Conservation (phyloP, 2,888 invertebrate species). For the Junonia oenone region DNA sequence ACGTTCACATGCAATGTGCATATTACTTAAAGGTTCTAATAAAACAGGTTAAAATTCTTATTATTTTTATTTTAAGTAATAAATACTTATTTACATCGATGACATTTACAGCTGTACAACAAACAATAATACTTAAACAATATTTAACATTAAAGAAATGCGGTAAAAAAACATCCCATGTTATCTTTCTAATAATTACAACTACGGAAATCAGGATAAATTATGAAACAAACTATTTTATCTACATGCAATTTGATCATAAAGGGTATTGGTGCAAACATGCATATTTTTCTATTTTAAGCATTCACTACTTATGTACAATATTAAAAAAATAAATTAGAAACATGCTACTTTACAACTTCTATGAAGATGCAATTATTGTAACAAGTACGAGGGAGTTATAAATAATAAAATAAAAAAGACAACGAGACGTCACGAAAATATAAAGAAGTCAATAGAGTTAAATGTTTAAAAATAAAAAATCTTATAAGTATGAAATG, state of each 20-base stretch:
- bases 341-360: constrained; percentile 40
- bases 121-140: constrained; percentile 25
- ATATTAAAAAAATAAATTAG: constrained; percentile 53
- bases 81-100: constrained; percentile 57
- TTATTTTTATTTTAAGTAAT: constrained; percentile 58
- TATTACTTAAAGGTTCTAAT: constrained; percentile 43
- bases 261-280: constrained; percentile 50
- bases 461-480: not conserved
- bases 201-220: not conserved
- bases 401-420: not conserved
- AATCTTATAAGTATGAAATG: constrained; percentile 27
- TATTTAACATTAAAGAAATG: constrained; percentile 21
- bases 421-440: not conserved
- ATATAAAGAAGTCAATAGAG: not conserved
- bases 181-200: not conserved
- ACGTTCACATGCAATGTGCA: not conserved
- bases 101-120: constrained; percentile 42
- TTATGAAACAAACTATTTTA: not conserved
- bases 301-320: constrained; percentile 36
- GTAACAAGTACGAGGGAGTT: not conserved
- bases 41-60: constrained; percentile 59
- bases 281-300: constrained; percentile 43
- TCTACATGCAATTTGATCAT: constrained; percentile 25
- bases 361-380: not conserved
- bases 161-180: constrained; percentile 23